A percentile compares a stretch with the other conserved stretches of the same genome.
Conservation (phyloP, 2,113 vertebrate species). For the Toxostoma redivivum region DNA sequence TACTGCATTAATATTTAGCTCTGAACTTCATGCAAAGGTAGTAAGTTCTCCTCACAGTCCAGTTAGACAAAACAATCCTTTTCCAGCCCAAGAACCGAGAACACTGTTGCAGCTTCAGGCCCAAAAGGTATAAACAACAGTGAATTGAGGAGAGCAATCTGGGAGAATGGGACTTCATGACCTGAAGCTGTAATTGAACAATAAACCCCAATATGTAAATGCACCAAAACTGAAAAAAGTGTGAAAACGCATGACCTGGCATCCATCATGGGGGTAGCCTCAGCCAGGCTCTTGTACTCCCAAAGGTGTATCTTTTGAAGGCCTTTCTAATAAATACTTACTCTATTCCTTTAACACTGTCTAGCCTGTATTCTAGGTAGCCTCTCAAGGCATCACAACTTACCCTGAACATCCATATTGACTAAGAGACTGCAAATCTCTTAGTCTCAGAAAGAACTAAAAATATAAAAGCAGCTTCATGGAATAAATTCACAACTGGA, state of each 20-base stretch:
- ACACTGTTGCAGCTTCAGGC: rapidly evolving
- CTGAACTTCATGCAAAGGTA: not conserved
- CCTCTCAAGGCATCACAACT: not conserved
- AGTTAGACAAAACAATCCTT: not conserved
- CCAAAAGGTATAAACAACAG: not conserved
- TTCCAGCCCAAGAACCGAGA: not conserved
- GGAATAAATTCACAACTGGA: conserved; percentile 3
- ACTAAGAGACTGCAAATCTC: conserved; percentile 4
- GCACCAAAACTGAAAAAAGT: not conserved
- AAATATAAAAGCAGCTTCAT: conserved; percentile 14
- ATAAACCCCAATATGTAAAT: not conserved
- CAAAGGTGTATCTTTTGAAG: too few relatives aligned
- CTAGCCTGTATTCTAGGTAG: not conserved
- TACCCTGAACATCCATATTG: not conserved
- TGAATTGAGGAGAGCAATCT: not conserved
- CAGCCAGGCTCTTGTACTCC: not conserved
- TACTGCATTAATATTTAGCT: not conserved
- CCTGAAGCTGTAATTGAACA: not conserved
- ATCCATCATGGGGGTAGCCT: not conserved
- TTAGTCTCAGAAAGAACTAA: conserved; percentile 36
- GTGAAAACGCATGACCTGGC: rapidly evolving
- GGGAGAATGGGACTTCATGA: not conserved
- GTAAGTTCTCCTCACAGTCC: not conserved
- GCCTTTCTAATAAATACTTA: not conserved
- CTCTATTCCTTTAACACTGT: not conserved